These are phyloP conservation scores for Leptinotarsa rubiginosa DNA, from an alignment of 2,888 invertebrate species.

Conservation along the genomic window DNA sequence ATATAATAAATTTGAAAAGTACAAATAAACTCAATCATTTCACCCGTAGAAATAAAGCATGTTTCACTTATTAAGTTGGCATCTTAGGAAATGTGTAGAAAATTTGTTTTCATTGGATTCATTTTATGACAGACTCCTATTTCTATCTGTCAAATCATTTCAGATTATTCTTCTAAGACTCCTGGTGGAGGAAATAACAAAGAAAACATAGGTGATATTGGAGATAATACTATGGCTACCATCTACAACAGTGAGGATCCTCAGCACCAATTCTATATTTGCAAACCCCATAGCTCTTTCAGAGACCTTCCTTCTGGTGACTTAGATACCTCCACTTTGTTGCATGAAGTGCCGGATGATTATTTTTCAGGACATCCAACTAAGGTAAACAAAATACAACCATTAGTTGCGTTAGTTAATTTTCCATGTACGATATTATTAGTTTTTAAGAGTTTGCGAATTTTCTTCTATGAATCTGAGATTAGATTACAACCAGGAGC, in stretches of 20 bases:
- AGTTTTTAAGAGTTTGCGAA: too few relatives aligned
- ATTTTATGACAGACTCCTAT: too few relatives aligned
- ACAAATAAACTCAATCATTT: too few relatives aligned
- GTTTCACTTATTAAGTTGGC: too few relatives aligned
- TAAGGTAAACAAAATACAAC: not conserved
- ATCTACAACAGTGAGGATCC: constrained; percentile 37
- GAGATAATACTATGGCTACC: constrained; percentile 42
- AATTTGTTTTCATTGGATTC: too few relatives aligned
- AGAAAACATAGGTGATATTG: constrained; percentile 36
- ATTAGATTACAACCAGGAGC: too few relatives aligned
- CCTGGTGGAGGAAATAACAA: constrained; percentile 26
- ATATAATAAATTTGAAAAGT: too few relatives aligned
- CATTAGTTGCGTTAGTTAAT: too few relatives aligned
- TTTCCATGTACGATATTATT: too few relatives aligned
- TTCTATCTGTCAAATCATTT: not conserved
- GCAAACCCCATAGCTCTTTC: constrained; percentile 31
- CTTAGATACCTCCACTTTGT: constrained; percentile 27
- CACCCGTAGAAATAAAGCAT: too few relatives aligned
- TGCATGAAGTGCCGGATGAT: constrained; percentile 32
- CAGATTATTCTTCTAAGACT: constrained; percentile 11
- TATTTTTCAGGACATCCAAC: not conserved
- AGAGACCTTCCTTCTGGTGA: constrained; percentile 44
- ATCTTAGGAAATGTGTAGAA: too few relatives aligned
- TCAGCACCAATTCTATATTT: constrained; percentile 15
- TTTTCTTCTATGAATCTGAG: too few relatives aligned